A percentile compares a stretch with the other conserved stretches of the same genome.
Evolutionary conservation across 2,797 vertebrate genomes (phyloP).

Genomic region (Rhinoraja longicauda): DNA sequence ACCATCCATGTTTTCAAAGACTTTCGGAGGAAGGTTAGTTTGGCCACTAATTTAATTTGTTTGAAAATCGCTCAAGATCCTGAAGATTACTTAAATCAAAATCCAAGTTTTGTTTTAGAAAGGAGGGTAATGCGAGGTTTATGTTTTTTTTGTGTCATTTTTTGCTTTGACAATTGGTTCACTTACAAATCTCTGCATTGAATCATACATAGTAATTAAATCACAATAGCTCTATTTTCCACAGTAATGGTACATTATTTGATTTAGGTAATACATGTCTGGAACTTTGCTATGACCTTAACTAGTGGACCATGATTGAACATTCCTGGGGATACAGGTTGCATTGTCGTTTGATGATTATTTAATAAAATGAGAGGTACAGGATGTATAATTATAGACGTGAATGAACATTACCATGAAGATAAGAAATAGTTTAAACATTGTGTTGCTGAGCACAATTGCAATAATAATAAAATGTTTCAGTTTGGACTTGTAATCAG

Average conservation of each 20-base stretch:
- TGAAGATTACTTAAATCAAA: too few species aligned
- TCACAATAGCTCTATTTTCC: not conserved
- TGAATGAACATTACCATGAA: not conserved
- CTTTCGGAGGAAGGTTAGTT: not conserved
- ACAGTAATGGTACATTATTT: not conserved
- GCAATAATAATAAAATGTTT: not conserved
- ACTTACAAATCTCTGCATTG: not conserved
- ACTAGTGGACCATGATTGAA: not conserved
- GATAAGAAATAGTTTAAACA: not conserved
- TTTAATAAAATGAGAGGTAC: not conserved
- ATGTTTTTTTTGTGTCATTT: not conserved
- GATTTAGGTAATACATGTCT: not conserved
- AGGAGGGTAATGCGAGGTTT: too few species aligned
- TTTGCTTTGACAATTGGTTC: not conserved
- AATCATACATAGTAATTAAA: not conserved
- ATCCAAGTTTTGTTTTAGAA: too few species aligned
- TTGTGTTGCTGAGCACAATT: not conserved
- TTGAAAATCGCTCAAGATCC: not conserved
- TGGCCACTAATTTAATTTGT: not conserved
- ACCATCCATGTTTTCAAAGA: not conserved
- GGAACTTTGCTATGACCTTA: not conserved
- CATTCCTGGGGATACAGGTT: not conserved
- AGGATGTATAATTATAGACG: not conserved
- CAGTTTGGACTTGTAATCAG: not conserved
- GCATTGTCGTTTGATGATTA: not conserved